Evolutionary conservation across 1,140 invertebrate genomes (phyloP).

Genomic region (Pseudomyrmex flavicornis): DNA sequence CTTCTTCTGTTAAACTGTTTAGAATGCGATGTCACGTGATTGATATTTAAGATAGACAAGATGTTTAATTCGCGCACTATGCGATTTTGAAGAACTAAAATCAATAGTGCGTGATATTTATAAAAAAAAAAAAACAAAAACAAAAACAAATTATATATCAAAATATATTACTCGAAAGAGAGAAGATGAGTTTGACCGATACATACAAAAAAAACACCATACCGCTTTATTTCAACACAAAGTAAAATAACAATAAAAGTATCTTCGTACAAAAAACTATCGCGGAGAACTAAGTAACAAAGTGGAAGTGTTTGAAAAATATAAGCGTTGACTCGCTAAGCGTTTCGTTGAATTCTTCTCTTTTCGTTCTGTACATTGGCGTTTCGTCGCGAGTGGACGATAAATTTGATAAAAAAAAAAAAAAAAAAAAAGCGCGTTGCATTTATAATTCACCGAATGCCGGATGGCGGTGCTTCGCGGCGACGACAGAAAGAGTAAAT

Average conservation of each 20-base stretch:
- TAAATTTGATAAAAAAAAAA: conserved; percentile 34
- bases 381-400: neutral
- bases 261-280: too few relatives aligned
- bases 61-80: too few relatives aligned
- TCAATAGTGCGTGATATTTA: too few relatives aligned
- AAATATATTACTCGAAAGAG: neutral
- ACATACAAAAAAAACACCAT: neutral
- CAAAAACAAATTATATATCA: neutral
- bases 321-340: neutral
- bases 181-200: neutral
- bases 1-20: neutral
- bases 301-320: neutral
- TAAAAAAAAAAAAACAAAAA: neutral
- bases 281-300: too few relatives aligned
- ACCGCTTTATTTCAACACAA: neutral
- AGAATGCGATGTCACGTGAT: neutral
- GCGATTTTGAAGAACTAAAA: too few relatives aligned
- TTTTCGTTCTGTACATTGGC: conserved; percentile 2
- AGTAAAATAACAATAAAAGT: too few relatives aligned
- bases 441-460: conserved; percentile 48
- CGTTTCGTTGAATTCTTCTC: conserved; percentile 1
- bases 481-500: conserved; percentile 48
- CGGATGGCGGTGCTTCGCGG: conserved; percentile 18
- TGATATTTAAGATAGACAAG: too few relatives aligned
- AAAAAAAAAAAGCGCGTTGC: conserved; percentile 13